Evolutionary conservation across 2,113 vertebrate species (phyloP).

Genomic region (Gallinago media): DNA sequence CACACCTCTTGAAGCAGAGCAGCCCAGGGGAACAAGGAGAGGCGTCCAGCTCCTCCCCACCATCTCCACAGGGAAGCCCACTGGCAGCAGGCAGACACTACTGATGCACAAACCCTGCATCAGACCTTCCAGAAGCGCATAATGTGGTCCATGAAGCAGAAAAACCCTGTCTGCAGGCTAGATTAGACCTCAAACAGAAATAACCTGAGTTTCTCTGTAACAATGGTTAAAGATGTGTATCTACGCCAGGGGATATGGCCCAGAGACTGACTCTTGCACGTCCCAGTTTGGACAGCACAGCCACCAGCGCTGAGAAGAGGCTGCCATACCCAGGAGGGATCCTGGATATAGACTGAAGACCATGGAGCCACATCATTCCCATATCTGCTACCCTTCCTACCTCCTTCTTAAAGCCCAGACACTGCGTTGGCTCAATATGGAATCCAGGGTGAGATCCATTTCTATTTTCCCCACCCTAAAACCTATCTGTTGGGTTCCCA

Average conservation of each 20-base stretch:
- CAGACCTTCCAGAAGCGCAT: neutral
- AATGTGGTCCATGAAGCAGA: neutral
- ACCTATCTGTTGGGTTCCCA: neutral
- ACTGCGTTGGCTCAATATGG: neutral
- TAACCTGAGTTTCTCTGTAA: accelerated
- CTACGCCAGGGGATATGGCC: neutral
- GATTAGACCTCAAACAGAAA: neutral
- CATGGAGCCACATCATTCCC: accelerated
- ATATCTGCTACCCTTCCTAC: neutral
- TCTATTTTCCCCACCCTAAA: neutral
- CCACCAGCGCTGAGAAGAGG: neutral
- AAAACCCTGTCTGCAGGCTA: neutral
- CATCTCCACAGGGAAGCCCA: neutral
- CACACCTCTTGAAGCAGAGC: neutral
- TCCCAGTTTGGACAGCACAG: neutral
- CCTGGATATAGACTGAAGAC: neutral
- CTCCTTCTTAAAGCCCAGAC: accelerated
- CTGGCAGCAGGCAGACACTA: neutral
- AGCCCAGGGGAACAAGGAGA: neutral
- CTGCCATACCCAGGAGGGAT: neutral
- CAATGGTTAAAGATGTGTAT: accelerated
- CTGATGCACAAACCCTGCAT: neutral
- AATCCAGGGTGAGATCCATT: neutral
- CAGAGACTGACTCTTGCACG: accelerated
- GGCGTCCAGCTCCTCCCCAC: accelerated